Percentiles rank a stretch among this genome's conserved stretches.
These are phyloP conservation scores for Mobula hypostoma DNA, from an alignment of 2,113 vertebrate species.

Conservation along the genomic window DNA sequence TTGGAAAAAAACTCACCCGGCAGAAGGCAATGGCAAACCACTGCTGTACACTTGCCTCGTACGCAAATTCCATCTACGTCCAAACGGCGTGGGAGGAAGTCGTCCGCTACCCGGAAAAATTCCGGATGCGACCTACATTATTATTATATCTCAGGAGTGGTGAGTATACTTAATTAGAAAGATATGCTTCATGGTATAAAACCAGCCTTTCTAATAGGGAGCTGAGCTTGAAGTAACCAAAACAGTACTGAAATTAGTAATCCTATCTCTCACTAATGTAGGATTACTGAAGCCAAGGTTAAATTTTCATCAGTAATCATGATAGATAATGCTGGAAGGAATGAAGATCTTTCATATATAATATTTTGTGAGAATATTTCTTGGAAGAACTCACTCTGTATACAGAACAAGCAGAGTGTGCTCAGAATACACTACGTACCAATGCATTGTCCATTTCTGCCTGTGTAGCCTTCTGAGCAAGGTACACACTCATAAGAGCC, in stretches of 20 bases:
- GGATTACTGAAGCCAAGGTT: background rate
- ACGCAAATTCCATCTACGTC: no score
- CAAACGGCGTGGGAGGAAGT: no score
- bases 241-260: background rate
- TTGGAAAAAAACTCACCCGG: no score
- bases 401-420: conserved; percentile 31
- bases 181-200: background rate
- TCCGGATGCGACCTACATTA: no score
- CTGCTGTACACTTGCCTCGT: no score
- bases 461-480: conserved; percentile 74
- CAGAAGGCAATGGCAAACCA: no score
- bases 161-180: background rate
- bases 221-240: background rate
- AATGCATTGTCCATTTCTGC: conserved; percentile 73
- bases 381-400: conserved; percentile 38
- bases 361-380: background rate
- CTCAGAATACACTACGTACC: conserved; percentile 59
- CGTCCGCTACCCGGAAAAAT: no score
- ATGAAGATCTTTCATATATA: background rate
- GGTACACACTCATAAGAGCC: conserved; percentile 78
- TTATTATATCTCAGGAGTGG: background rate
- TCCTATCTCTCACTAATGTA: background rate
- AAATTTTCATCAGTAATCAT: background rate
- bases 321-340: background rate
- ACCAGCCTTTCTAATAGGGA: background rate